Base-by-base conservation (phyloP, 2,797 vertebrate genomes). In the Pogoniulus pusillus region DNA sequence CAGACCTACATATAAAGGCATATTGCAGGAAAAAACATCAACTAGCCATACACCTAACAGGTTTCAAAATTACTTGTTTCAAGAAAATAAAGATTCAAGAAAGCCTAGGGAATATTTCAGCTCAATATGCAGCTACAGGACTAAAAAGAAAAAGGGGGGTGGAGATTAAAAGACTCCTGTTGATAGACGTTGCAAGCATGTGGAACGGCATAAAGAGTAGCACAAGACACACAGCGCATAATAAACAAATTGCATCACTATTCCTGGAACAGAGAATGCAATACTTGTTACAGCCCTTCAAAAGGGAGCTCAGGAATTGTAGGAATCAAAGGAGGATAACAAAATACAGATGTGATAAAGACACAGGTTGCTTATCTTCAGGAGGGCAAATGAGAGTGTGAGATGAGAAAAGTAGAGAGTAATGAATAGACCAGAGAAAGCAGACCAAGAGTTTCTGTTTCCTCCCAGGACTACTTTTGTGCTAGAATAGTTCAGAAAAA, bases 261-360 rank as follows among this genome's bases (percentile, higher is more conserved):
- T 82, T 88, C 51, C 58, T 80, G 55, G 72, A 92, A 90, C 39
- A 82, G 7, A 3, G 35, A 12, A 62, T 27, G 45, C 75, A 78
- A 37, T 1, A 0, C 68, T 91, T 90, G 62, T 69, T 72, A 63
- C 30, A 85, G 57, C 69, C 72, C 72, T 80, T 90, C 81, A 91
- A 69, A 93, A 93, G 81, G 51, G 29, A 92, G 39, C 32, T 64
- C 68, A 76, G 59, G 47, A 91, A 82, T 39, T 88, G 47, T 51
- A 82, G 37, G 62, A 65, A 90, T 88, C 77, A 88, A 91, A 91
- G 68, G 24, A 82, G 37, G 41, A 82, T 82, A 91, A 35, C 62
- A 90, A 91, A 90, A 90, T 65, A 85, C 37, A 75, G 62, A 91
- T 84, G 92, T 92, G 54, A 85, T 84, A 84, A 90, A 90, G 83